These are phyloP conservation scores for Chrysomela aeneicollis DNA, from an alignment of 2,888 invertebrate genomes.

Conservation along the genomic window DNA sequence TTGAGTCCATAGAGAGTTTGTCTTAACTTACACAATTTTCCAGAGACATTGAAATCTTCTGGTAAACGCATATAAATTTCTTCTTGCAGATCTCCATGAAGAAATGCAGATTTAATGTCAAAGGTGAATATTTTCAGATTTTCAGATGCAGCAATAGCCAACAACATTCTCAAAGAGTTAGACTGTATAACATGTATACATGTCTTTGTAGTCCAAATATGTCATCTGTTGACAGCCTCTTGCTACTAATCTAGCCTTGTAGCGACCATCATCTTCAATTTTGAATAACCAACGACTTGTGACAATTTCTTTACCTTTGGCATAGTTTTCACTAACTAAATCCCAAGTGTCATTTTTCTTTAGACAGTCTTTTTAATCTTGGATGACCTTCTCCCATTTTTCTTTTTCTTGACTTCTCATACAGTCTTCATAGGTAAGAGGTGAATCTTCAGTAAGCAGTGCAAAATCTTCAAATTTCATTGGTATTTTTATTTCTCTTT, in stretches of 20 bases:
- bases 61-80: not conserved
- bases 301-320: conserved; percentile 31
- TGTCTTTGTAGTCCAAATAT: conserved; percentile 24
- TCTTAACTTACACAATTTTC: conserved; percentile 5
- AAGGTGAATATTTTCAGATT: not conserved
- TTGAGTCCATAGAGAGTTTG: conserved; percentile 11
- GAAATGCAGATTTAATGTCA: conserved; percentile 14
- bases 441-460: conserved; percentile 4
- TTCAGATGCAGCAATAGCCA: conserved; percentile 20
- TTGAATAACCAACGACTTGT: conserved; percentile 42
- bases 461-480: conserved; percentile 16
- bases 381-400: conserved; percentile 31
- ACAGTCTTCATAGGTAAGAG: conserved; percentile 19
- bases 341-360: conserved; percentile 40
- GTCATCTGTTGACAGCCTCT: conserved; percentile 35
- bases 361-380: conserved; percentile 41
- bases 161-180: conserved; percentile 21
- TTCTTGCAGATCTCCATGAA: conserved; percentile 9
- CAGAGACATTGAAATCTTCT: conserved; percentile 3
- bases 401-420: conserved; percentile 13
- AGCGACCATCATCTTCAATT: conserved; percentile 39
- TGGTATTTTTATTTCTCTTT: conserved; percentile 13
- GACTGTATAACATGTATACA: conserved; percentile 21
- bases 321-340: conserved; percentile 27
- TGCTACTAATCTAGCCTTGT: conserved; percentile 38